These are phyloP conservation scores for Muscidifurax raptorellus DNA, from an alignment of 1,140 invertebrate genomes.

Conservation along the genomic window DNA sequence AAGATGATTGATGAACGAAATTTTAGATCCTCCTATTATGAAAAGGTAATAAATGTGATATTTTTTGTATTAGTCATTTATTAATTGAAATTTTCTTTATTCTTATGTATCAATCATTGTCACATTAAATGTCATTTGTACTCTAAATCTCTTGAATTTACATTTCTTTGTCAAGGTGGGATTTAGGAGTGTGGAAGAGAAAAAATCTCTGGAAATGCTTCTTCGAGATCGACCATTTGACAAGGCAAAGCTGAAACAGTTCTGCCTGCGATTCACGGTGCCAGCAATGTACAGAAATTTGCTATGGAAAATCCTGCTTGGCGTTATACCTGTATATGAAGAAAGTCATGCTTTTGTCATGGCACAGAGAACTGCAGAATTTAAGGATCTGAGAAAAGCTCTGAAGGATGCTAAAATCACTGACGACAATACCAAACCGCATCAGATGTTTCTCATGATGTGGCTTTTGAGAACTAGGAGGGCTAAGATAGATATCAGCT, in stretches of 20 bases:
- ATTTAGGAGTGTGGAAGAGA: conserved; percentile 92
- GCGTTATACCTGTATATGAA: conserved; percentile 84
- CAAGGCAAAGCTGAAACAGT: conserved; percentile 87
- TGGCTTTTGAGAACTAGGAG: conserved; percentile 83
- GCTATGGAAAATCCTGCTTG: conserved; percentile 90
- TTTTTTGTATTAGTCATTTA: neutral
- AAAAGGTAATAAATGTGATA: conserved; percentile 77
- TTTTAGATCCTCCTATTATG: conserved; percentile 93
- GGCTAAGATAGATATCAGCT: conserved; percentile 79
- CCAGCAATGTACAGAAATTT: conserved; percentile 87
- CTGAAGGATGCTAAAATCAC: conserved; percentile 81
- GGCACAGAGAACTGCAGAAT: conserved; percentile 83
- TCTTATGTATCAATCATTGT: neutral
- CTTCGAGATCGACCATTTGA: conserved; percentile 91
- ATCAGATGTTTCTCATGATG: conserved; percentile 83
- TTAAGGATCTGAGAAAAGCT: conserved; percentile 83
- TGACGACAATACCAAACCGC: conserved; percentile 76
- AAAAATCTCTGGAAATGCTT: conserved; percentile 93
- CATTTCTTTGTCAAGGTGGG: conserved; percentile 78
- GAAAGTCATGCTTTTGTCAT: conserved; percentile 85
- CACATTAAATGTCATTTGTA: neutral
- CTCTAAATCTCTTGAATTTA: conserved; percentile 1
- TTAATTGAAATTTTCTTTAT: too few species aligned
- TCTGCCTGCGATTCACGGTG: conserved; percentile 88
- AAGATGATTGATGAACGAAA: conserved; percentile 84